phyloP scores from a whole-genome alignment of 2,113 vertebrate species.

The Ia io region DNA sequence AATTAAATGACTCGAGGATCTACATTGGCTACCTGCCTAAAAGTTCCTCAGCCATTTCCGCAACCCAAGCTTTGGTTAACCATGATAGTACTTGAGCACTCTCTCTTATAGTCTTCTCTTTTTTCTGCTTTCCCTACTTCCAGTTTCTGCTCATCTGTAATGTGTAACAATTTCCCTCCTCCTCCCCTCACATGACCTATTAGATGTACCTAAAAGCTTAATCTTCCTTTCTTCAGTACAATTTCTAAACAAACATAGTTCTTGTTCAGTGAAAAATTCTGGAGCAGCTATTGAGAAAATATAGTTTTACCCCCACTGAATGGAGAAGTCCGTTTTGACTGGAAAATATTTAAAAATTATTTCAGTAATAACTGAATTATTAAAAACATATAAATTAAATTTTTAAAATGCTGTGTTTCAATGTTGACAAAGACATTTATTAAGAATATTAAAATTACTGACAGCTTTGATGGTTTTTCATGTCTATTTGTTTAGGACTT shows the following conservation, averaged over 20 bases:
- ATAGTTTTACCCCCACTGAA: not conserved
- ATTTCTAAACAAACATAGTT: not conserved
- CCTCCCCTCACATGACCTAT: not conserved
- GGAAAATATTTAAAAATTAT: not conserved
- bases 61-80: not conserved
- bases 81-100: not conserved
- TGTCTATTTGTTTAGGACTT: not conserved
- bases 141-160: not conserved
- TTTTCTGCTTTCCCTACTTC: not conserved
- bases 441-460: not conserved
- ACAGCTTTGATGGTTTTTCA: not conserved
- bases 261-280: not conserved
- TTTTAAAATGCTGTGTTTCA: not conserved
- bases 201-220: not conserved
- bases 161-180: constrained; percentile 4
- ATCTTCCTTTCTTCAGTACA: not conserved
- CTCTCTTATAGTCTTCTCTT: not conserved
- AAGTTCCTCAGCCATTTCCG: not conserved
- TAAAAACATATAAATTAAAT: not conserved
- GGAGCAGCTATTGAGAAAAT: not conserved
- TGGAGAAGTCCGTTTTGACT: not conserved
- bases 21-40: not conserved
- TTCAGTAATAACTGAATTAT: not conserved
- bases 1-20: not conserved
- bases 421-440: not conserved